Percentiles rank a stretch among this genome's conserved stretches.
Conservation (phyloP, 2,113 vertebrate species). For the Promerops cafer region DNA sequence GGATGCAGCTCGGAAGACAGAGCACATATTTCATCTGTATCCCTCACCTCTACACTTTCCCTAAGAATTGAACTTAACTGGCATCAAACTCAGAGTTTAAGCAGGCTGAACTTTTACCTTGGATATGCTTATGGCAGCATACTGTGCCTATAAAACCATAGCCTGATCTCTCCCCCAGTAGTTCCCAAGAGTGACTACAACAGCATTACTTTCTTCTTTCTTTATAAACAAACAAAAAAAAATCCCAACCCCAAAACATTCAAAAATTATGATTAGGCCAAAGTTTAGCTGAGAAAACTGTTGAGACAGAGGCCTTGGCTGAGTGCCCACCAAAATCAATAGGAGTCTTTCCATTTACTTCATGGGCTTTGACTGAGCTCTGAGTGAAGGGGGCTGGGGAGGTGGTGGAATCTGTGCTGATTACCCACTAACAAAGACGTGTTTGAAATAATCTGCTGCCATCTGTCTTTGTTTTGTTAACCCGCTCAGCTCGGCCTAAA, state of each 20-base stretch:
- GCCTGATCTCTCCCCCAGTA: neutral
- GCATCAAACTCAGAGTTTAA: neutral
- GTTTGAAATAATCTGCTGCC: conserved; percentile 40
- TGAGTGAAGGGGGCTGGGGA: neutral
- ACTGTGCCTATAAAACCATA: neutral
- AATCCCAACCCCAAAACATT: neutral
- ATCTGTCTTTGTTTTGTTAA: conserved; percentile 53
- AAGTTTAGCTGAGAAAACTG: neutral
- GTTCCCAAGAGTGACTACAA: neutral
- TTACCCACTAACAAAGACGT: neutral
- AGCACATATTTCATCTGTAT: neutral
- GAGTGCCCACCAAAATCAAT: neutral
- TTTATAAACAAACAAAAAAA: neutral
- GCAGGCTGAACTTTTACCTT: neutral
- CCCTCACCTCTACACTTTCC: rapidly evolving
- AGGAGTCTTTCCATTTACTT: neutral
- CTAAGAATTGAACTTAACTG: neutral
- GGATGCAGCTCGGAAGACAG: neutral
- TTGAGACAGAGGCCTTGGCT: neutral
- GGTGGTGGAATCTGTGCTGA: neutral
- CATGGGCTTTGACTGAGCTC: neutral
- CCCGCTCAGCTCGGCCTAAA: neutral
- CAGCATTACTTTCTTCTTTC: neutral
- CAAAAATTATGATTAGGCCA: neutral
- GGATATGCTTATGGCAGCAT: neutral